These are phyloP conservation scores for Pteronotus mesoamericanus DNA, from an alignment of 2,797 vertebrate genomes.

Conservation along the genomic window DNA sequence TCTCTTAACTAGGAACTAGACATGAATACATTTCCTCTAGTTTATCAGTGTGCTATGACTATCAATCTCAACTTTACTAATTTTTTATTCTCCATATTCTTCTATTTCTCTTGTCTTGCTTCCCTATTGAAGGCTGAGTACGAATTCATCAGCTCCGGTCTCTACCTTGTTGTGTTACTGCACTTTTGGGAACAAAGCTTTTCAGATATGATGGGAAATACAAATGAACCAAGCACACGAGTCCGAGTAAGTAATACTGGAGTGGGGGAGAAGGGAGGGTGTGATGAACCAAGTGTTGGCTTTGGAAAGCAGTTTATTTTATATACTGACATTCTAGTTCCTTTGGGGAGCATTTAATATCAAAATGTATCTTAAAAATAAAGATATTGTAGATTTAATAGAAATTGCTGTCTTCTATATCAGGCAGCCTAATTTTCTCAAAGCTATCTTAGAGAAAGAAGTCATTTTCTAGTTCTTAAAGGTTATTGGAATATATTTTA, in stretches of 20 bases:
- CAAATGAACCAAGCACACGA: slow-evolving; percentile 89
- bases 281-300: background rate
- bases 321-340: background rate
- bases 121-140: slow-evolving; percentile 90
- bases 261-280: background rate
- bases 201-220: slow-evolving; percentile 94
- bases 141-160: slow-evolving; percentile 98
- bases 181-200: slow-evolving; percentile 98
- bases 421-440: slow-evolving; percentile 38
- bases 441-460: slow-evolving; percentile 37
- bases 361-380: slow-evolving; percentile 47
- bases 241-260: slow-evolving; percentile 89
- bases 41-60: slow-evolving; percentile 30
- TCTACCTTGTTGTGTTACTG: slow-evolving; percentile 96
- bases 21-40: slow-evolving; percentile 41
- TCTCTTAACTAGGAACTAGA: background rate
- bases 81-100: slow-evolving; percentile 63
- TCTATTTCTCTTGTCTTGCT: slow-evolving; percentile 58
- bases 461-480: slow-evolving; percentile 31
- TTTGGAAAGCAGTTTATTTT: slow-evolving; percentile 31
- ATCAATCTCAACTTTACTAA: slow-evolving; percentile 2
- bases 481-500: slow-evolving; percentile 31
- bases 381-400: slow-evolving; percentile 30
- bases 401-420: slow-evolving; percentile 53
- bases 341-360: slow-evolving; percentile 21